A percentile compares a stretch with the other conserved stretches of the same genome.
These are phyloP conservation scores for Baryphthengus martii DNA, from an alignment of 2,113 vertebrate species.

Conservation along the genomic window DNA sequence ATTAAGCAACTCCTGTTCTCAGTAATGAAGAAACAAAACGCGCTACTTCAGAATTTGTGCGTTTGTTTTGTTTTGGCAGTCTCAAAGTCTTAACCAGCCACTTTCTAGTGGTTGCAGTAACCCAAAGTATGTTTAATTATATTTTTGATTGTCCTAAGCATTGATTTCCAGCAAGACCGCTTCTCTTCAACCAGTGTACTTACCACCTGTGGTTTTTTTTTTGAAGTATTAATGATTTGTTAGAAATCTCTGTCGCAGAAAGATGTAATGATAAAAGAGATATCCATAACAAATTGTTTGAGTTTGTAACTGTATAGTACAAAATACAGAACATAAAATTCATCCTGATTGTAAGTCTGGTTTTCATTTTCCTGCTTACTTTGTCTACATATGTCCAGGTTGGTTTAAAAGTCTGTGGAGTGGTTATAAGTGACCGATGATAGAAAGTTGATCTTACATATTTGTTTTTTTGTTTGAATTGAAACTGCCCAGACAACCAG, in stretches of 20 bases:
- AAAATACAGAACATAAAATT: background rate
- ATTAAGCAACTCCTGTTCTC: background rate
- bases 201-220: background rate
- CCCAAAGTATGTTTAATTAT: background rate
- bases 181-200: background rate
- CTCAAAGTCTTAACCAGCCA: background rate
- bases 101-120: background rate
- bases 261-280: background rate
- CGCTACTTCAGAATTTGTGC: background rate
- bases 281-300: background rate
- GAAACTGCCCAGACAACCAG: background rate
- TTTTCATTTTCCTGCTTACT: background rate
- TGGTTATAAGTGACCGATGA: background rate
- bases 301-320: background rate
- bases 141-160: background rate
- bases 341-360: background rate
- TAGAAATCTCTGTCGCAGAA: background rate
- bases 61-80: background rate
- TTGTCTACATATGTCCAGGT: background rate
- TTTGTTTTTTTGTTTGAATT: background rate
- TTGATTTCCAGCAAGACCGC: background rate
- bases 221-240: background rate
- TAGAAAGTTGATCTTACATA: background rate
- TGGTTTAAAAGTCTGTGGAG: background rate
- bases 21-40: background rate